A percentile compares a stretch with the other conserved stretches of the same genome.
Evolutionary conservation across 2,113 vertebrate genomes (phyloP).

Genomic region (Acinonyx jubatus): DNA sequence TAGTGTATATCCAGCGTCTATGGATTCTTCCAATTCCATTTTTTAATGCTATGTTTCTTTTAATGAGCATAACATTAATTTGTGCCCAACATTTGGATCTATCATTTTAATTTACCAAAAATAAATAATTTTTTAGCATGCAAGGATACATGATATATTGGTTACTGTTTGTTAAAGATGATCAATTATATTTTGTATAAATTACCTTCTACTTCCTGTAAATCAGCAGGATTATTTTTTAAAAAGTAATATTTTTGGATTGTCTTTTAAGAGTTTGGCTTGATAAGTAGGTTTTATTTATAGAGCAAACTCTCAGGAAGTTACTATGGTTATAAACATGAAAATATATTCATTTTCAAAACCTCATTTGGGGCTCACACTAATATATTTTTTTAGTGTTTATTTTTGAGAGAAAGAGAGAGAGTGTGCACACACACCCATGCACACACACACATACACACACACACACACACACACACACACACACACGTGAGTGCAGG

Average conservation of each 20-base stretch:
- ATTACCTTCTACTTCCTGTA: background rate
- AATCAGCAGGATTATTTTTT: background rate
- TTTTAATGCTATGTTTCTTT: background rate
- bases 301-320: background rate
- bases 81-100: background rate
- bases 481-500: too few relatives aligned
- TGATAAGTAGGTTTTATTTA: background rate
- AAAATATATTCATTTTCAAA: background rate
- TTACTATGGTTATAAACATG: background rate
- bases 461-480: too few relatives aligned
- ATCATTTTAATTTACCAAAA: background rate
- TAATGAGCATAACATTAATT: background rate
- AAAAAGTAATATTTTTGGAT: background rate
- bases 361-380: background rate
- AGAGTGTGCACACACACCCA: fast-evolving
- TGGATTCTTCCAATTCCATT: background rate
- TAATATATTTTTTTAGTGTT: background rate
- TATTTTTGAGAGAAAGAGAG: too few relatives aligned
- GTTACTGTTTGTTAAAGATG: background rate
- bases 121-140: background rate
- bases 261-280: background rate
- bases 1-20: background rate
- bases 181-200: background rate
- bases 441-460: fast-evolving
- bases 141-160: background rate